These are phyloP conservation scores for Azorinus chamasolen DNA, from an alignment of 2,888 invertebrate species.

Conservation along the genomic window DNA sequence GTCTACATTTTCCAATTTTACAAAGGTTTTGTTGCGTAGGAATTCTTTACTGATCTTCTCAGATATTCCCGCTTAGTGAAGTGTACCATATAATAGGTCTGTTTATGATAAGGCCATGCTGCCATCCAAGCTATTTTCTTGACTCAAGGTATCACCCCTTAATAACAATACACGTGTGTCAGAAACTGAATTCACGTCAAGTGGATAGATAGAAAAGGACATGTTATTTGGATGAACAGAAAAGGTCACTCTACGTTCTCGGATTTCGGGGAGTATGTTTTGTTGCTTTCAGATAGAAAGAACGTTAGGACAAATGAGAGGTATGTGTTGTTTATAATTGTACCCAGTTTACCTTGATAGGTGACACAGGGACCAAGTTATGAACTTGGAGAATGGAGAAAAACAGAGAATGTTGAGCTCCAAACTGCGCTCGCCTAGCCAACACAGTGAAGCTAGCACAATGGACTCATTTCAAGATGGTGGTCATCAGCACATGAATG, in stretches of 20 bases:
- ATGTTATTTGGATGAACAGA: conserved; percentile 13
- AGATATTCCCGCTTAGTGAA: conserved; percentile 86
- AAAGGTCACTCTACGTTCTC: conserved; percentile 45
- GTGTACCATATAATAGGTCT: conserved; percentile 85
- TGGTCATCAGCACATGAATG: conserved; percentile 81
- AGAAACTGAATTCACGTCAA: conserved; percentile 39
- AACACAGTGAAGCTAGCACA: conserved; percentile 78
- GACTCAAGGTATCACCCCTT: conserved; percentile 73
- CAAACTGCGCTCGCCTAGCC: conserved; percentile 77
- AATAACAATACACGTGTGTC: conserved; percentile 79
- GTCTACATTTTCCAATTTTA: conserved; percentile 51
- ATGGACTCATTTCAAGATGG: conserved; percentile 86
- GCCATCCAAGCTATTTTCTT: conserved; percentile 83
- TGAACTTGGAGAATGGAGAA: conserved; percentile 38
- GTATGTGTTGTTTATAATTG: conserved; percentile 23
- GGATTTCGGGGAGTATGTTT: conserved; percentile 47
- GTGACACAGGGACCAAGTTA: conserved; percentile 44
- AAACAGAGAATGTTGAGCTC: conserved; percentile 65
- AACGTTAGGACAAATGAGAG: conserved; percentile 24
- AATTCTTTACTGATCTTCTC: conserved; percentile 80
- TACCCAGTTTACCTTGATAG: conserved; percentile 32
- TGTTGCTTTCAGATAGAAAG: conserved; percentile 36
- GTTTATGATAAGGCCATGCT: conserved; percentile 86
- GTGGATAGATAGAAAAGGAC: conserved; percentile 12
- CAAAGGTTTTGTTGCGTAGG: conserved; percentile 79